A percentile compares a stretch with the other conserved stretches of the same genome.
Conservation (phyloP, 2,113 vertebrate genomes). For the Chaetorhynchus papuensis region DNA sequence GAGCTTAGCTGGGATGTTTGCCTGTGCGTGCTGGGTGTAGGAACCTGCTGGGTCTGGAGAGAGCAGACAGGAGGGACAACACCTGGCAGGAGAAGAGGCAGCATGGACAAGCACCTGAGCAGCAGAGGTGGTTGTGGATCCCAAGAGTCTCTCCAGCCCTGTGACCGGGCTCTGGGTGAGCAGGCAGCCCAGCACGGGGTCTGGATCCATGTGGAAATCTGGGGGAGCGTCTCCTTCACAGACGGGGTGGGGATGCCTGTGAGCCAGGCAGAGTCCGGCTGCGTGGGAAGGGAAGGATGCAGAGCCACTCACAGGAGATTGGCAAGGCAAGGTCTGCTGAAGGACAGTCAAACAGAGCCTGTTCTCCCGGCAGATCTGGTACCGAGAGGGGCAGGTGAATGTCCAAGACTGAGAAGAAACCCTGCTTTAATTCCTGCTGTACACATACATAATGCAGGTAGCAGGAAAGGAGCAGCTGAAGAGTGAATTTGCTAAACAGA, state of each 20-base stretch:
- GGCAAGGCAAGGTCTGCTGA: neutral
- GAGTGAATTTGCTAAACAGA: neutral
- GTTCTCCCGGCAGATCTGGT: neutral
- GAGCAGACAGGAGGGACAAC: neutral
- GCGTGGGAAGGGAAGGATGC: neutral
- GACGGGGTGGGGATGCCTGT: rapidly evolving
- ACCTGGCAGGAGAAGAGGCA: neutral
- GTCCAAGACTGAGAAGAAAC: neutral
- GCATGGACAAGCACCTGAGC: neutral
- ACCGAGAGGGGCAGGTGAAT: neutral
- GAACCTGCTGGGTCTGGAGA: neutral
- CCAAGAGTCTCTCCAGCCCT: neutral
- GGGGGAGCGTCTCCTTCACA: neutral
- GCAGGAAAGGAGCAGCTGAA: neutral
- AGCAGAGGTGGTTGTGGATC: neutral
- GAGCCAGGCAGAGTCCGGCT: rapidly evolving
- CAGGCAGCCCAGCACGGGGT: neutral
- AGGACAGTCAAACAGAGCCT: neutral
- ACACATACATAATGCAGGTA: neutral
- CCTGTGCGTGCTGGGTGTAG: neutral
- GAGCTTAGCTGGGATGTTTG: neutral
- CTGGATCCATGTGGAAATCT: neutral
- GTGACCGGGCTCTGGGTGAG: rapidly evolving
- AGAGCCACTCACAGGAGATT: neutral
- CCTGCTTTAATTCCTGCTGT: neutral